Percentiles rank a stretch among this genome's conserved stretches.
These are phyloP conservation scores for Puma concolor DNA, from an alignment of 2,113 vertebrate genomes.

Conservation along the genomic window DNA sequence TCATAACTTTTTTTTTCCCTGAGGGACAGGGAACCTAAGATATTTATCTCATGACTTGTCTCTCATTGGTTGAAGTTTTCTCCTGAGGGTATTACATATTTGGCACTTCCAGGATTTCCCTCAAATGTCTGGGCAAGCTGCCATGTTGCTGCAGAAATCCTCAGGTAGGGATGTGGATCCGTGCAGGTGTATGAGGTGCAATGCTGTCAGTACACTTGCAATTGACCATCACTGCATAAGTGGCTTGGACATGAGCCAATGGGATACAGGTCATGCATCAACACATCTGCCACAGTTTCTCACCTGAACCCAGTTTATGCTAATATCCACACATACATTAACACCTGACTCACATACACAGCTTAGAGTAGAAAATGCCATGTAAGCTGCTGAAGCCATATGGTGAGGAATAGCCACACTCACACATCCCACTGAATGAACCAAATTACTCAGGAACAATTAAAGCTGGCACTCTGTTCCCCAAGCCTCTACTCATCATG, in stretches of 20 bases:
- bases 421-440: background rate
- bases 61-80: background rate
- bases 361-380: background rate
- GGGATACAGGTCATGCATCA: too few species aligned
- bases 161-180: accelerated
- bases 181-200: accelerated
- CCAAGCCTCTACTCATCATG: background rate
- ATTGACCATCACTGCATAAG: background rate
- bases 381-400: background rate
- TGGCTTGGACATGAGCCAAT: background rate
- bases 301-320: background rate
- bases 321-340: background rate
- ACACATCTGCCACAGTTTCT: background rate
- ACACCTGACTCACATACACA: background rate
- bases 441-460: background rate
- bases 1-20: background rate
- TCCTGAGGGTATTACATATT: background rate
- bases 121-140: background rate
- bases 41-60: background rate
- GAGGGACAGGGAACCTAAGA: background rate
- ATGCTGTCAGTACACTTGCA: background rate
- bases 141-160: background rate
- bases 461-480: background rate
- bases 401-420: background rate
- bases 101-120: background rate